Base-by-base conservation (phyloP, 2,888 invertebrate genomes). In the Neoscelio sp. region DNA sequence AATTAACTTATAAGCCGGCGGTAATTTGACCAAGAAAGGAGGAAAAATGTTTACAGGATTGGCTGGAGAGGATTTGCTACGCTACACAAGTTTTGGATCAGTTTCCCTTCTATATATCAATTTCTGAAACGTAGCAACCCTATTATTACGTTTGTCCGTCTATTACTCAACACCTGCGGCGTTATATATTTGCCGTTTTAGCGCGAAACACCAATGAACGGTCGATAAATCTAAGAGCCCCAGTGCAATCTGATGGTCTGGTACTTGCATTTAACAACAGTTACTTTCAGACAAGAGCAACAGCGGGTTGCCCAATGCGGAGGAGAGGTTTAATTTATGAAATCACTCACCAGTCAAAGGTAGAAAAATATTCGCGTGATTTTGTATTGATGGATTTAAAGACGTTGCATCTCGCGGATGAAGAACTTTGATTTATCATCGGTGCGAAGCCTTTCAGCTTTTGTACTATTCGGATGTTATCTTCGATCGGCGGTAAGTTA, bases 101-200 rank as follows among this genome's bases (percentile, higher is more conserved):
- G 42, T 30, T 68, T 23, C 42, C 33, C 48, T 30, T 48, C 44
- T 26, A 60, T 64, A 70, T 76, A 70, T 58, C 77, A 77, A 70
- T 38, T 28, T 42, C 30, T 40, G 23, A 50, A 48, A 23, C 5
- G 44, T 44, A 30, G 77, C 50, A 65, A 52, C 70, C 77, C 83
- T 85, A 33, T 84, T 85, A 84, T 85, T 85, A 85, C 60, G 60
- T 73, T 54, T 44, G 62, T 26, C 28, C 48, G 33, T 42, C 18
- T 23, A 46, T 67, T 76, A 86, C 86, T 87, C 87, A 85, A 88
- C 88, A 88, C 88, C 88, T 88, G 88, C 87, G 85, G 87, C 83
- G 87, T 85, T 84, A 85, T 85, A 85, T 85, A 86, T 87, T 87
- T 84, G 83, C 84, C 82, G 81, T 87, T 86, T 88, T 87, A 83